Conservation (phyloP, 2,888 invertebrate genomes). For the Ceriagrion tenellum region DNA sequence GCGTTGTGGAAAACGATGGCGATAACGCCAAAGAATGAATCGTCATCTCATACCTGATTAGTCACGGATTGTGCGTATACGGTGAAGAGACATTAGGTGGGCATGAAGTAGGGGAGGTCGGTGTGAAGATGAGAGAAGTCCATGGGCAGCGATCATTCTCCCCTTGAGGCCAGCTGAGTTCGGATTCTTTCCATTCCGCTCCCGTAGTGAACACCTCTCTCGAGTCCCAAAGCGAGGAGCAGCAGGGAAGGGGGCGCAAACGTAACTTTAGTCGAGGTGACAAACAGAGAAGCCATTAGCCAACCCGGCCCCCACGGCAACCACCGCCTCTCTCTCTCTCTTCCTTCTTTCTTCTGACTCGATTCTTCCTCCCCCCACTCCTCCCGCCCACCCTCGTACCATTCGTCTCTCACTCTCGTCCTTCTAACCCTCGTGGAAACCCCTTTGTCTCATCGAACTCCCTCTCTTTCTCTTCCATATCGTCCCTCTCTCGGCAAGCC, state of each 20-base stretch:
- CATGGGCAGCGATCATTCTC: background rate
- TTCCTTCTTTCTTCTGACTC: background rate
- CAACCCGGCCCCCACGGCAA: slow-evolving; percentile 48
- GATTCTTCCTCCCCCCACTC: slow-evolving; percentile 11
- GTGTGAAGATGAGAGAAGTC: background rate
- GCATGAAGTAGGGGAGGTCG: background rate
- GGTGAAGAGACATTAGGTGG: background rate
- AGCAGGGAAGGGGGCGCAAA: background rate
- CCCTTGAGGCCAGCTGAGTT: background rate
- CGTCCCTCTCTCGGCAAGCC: background rate
- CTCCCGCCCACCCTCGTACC: slow-evolving; percentile 49
- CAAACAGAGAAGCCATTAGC: slow-evolving; percentile 72
- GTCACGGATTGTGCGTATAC: too few relatives aligned
- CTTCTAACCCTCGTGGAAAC: slow-evolving; percentile 34
- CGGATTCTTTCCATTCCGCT: background rate
- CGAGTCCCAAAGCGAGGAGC: background rate
- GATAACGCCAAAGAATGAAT: too few relatives aligned
- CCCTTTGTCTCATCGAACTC: slow-evolving; percentile 24
- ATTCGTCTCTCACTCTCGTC: background rate
- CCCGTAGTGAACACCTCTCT: background rate
- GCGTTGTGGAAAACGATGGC: too few relatives aligned
- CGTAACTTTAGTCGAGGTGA: slow-evolving; percentile 70
- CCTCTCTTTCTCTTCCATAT: background rate
- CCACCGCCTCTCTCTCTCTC: slow-evolving; percentile 47
- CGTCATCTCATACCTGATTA: too few relatives aligned